Evolutionary conservation across 2,797 vertebrate genomes (phyloP).

Genomic region (Euphonia xanthogaster): DNA sequence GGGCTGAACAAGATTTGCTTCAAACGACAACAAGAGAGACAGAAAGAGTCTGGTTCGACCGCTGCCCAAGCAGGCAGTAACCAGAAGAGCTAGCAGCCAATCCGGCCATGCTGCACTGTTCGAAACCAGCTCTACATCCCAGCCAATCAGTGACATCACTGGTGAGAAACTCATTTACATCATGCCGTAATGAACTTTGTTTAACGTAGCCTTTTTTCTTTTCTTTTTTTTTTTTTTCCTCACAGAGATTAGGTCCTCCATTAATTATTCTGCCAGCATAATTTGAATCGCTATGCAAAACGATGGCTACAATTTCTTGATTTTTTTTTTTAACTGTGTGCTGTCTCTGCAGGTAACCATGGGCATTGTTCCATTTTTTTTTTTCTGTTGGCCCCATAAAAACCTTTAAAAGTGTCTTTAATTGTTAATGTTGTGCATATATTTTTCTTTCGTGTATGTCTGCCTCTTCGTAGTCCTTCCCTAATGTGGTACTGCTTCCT

Average conservation of each 20-base stretch:
- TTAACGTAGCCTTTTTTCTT: constrained; percentile 82
- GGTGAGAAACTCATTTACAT: constrained; percentile 89
- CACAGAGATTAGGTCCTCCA: constrained; percentile 78
- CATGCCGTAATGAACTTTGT: constrained; percentile 89
- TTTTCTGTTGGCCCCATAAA: constrained; percentile 36
- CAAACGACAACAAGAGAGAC: constrained; percentile 84
- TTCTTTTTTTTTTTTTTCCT: constrained; percentile 62
- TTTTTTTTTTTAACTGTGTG: constrained; percentile 61
- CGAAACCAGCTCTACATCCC: constrained; percentile 81
- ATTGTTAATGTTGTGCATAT: constrained; percentile 59
- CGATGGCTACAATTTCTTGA: constrained; percentile 64
- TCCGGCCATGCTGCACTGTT: constrained; percentile 79
- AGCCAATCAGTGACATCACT: constrained; percentile 86
- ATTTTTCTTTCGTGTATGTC: constrained; percentile 44
- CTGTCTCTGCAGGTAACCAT: constrained; percentile 69
- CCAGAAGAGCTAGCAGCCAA: constrained; percentile 86
- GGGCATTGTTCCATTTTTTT: constrained; percentile 59
- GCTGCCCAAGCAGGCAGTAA: constrained; percentile 86
- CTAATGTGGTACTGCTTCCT: constrained; percentile 43
- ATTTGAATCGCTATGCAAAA: constrained; percentile 81
- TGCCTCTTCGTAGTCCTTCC: constrained; percentile 29
- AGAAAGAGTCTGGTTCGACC: constrained; percentile 82
- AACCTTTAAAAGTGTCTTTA: constrained; percentile 39
- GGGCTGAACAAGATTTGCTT: constrained; percentile 92
- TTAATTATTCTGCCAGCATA: constrained; percentile 84